Base-by-base conservation (phyloP, 1,140 invertebrate genomes). In the Chironomus striatipennis region DNA sequence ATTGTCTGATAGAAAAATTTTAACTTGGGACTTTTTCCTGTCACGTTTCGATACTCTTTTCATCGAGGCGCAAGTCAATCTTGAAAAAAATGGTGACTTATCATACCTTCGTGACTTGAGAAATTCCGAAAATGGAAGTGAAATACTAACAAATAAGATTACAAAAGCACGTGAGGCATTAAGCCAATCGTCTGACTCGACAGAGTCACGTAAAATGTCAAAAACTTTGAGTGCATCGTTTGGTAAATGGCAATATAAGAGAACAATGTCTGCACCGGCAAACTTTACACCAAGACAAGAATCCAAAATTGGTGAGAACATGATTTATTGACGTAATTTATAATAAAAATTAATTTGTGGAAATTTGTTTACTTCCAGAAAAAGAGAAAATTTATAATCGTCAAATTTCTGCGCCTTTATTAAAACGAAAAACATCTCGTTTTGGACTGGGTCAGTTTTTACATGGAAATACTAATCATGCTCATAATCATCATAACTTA, bases 21-120 rank as follows among this genome's bases (percentile, higher is more conserved):
- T 99, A 7, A 90, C 90, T 1, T 99, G 98, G 97, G 96, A 99
- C 75, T 99, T 99, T 85, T 99, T 99, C 81, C 86, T 98, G 5
- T 96, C 96, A 82, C 88, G 97, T 73, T 99, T 99, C 83, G 98
- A 99, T 80, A 91, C 94, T 0, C 84, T 99, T 2, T 97, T 97
- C 78, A 83, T 99, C 10, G 98, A 99, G 84, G 94, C 95, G 1
- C 96, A 98, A 84, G 91, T 98, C 42, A 91, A 89, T 79, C 85
- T 94, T 76, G 93, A 96, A 79, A 93, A 93, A 82, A 87, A 86
- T 24, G 89, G 90, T 9, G 95, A 95, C 78, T 89, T 94, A 76
- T 84, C 90, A 1, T 94, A 91, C 82, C 84, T 93, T 34, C 88
- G 94, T 84, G 97, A 98, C 85, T 84, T 98, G 47, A 88, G 91